These are phyloP conservation scores for Doris montereyensis DNA, from an alignment of 2,888 invertebrate genomes.

Conservation along the genomic window DNA sequence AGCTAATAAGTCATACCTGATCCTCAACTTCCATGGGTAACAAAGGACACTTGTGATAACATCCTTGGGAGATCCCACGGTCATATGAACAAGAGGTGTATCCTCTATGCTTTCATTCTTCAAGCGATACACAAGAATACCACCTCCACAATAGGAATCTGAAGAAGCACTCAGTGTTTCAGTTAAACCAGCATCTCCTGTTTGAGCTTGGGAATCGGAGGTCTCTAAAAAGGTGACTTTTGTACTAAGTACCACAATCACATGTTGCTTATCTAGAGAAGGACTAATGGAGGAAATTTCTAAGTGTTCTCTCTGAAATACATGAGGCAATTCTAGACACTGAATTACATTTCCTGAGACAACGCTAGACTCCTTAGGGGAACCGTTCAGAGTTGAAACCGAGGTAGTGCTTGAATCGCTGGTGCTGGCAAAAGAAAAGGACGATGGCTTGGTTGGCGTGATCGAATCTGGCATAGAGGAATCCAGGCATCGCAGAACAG, in stretches of 20 bases:
- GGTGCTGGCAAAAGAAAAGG: slow-evolving; percentile 28
- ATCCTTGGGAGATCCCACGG: slow-evolving; percentile 32
- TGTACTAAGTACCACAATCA: slow-evolving; percentile 75
- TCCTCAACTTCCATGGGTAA: slow-evolving; percentile 39
- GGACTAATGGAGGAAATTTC: slow-evolving; percentile 80
- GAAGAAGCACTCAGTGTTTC: background rate
- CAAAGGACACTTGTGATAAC: slow-evolving; percentile 39
- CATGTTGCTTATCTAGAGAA: slow-evolving; percentile 80
- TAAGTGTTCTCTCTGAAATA: slow-evolving; percentile 73
- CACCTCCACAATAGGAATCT: slow-evolving; percentile 60
- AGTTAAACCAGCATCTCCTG: background rate
- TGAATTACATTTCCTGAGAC: slow-evolving; percentile 61
- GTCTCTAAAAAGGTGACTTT: slow-evolving; percentile 36
- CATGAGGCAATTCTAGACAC: slow-evolving; percentile 64
- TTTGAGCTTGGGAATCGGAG: background rate
- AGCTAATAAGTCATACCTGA: too few relatives aligned
- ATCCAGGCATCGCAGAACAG: slow-evolving; percentile 40
- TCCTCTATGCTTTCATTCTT: slow-evolving; percentile 77
- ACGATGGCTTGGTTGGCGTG: slow-evolving; percentile 30
- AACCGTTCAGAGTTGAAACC: slow-evolving; percentile 42
- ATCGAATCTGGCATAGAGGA: slow-evolving; percentile 34
- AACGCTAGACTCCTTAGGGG: slow-evolving; percentile 32
- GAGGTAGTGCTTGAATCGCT: slow-evolving; percentile 34
- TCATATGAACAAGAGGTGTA: slow-evolving; percentile 73
- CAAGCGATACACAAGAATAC: slow-evolving; percentile 77